Evolutionary conservation across 2,797 vertebrate genomes (phyloP).

Genomic region (Spinus pinus): DNA sequence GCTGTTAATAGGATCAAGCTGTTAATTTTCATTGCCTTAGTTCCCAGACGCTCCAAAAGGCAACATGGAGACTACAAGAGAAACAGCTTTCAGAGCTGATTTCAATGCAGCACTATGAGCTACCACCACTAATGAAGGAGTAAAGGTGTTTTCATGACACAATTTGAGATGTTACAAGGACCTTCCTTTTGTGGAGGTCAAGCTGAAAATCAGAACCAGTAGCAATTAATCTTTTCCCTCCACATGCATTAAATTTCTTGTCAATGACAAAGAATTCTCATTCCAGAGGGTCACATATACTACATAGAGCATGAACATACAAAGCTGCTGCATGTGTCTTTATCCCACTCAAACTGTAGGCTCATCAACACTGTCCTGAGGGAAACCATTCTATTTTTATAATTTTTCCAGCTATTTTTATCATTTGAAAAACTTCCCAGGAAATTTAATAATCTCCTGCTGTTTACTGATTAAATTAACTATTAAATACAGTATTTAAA

Average conservation of each 20-base stretch:
- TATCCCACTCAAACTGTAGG: neutral
- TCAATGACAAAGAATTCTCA: neutral
- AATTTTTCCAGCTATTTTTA: neutral
- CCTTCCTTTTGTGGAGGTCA: neutral
- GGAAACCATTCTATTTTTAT: slow-evolving; percentile 15
- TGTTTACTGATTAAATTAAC: slow-evolving; percentile 3
- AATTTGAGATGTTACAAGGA: neutral
- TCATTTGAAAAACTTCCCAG: neutral
- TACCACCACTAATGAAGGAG: neutral
- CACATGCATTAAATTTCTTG: neutral
- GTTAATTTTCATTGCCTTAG: neutral
- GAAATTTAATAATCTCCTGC: slow-evolving; percentile 11
- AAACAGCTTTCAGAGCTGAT: neutral
- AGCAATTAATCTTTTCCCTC: neutral
- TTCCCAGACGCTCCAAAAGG: neutral
- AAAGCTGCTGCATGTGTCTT: neutral
- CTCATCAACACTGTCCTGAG: slow-evolving; percentile 3
- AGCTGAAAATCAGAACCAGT: neutral
- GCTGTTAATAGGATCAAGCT: neutral
- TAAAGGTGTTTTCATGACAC: neutral
- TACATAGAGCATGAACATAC: neutral
- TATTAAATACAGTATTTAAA: neutral
- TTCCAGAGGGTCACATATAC: neutral
- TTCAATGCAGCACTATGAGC: neutral
- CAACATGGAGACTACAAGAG: neutral